Percentiles rank a stretch among this genome's conserved stretches.
These are phyloP conservation scores for Boloria selene DNA, from an alignment of 2,888 invertebrate species.

Conservation along the genomic window DNA sequence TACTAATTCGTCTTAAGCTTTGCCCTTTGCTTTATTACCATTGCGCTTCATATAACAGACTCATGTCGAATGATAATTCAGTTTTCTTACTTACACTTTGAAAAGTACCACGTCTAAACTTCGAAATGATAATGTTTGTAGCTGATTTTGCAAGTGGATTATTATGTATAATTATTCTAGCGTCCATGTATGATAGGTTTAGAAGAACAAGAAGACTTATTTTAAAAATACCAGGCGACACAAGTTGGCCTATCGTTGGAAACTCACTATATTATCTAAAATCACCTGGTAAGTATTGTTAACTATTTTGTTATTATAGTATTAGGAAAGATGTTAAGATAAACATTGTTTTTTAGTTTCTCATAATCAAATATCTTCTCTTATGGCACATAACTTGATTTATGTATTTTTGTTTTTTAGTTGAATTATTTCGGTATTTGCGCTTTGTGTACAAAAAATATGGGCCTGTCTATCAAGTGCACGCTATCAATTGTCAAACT, in stretches of 20 bases:
- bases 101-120: too few relatives aligned
- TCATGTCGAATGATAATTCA: too few relatives aligned
- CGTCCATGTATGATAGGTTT: neutral
- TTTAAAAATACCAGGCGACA: slow-evolving; percentile 15
- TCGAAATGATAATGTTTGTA: too few relatives aligned
- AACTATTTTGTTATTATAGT: too few relatives aligned
- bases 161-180: slow-evolving; percentile 1
- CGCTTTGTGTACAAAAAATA: neutral
- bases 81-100: too few relatives aligned
- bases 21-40: too few relatives aligned
- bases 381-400: neutral
- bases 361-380: too few relatives aligned
- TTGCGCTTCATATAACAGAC: too few relatives aligned
- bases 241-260: slow-evolving; percentile 20
- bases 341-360: too few relatives aligned
- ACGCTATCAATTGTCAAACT: slow-evolving; percentile 4
- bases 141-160: neutral
- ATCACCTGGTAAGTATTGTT: slow-evolving; percentile 1
- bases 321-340: too few relatives aligned
- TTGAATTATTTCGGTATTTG: neutral
- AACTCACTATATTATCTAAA: slow-evolving; percentile 1
- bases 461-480: slow-evolving; percentile 5
- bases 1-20: too few relatives aligned
- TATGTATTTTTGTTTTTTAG: neutral
- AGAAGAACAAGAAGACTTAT: slow-evolving; percentile 1